Evolutionary conservation across 1,140 invertebrate species (phyloP), one percentile per base, ranked within the genome.

Genomic region (Plodia interpunctella): DNA sequence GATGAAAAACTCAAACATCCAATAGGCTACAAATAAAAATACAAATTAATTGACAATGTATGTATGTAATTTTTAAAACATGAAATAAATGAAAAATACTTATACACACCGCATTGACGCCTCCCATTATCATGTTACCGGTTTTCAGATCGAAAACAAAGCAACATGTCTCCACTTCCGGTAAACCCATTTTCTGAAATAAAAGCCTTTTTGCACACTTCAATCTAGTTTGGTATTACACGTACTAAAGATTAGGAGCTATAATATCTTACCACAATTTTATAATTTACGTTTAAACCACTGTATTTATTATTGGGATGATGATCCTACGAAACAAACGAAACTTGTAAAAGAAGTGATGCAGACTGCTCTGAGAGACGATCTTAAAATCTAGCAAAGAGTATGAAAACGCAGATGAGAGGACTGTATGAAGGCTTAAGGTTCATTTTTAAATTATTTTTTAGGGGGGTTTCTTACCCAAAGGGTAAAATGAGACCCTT

Each of bases 141-240:
- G 82, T 83, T 35, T 85, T 83, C 44, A 87, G 62, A 54, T 85
- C 82, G 3, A 87, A 67, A 4, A 82, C 50, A 53, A 78, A 83
- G 56, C 84, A 87, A 50, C 72, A 82, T 13, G 66, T 78, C 52
- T 79, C 67, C 19, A 87, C 35, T 25, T 73, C 70, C 3, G 80
- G 84, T 5, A 87, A 44, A 9, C 84, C 84, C 84, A 87, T 87
- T 51, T 20, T 81, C 21, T 53, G 21, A 44, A 44, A 44, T 44
- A 25, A 2, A 25, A 25, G 6, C 2, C 21, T 25, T 25, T 3
- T 25, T 25, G 2, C 2, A 25, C 2, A 25, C 21, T 25, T 6
- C 21, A 25, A 2, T 25, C 21, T 25, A 3, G 6, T 25, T 25
- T 25, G 6, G 2, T n/a, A n/a, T n/a, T n/a, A n/a, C n/a, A n/a